Evolutionary conservation across 2,888 invertebrate species (phyloP), one percentile per base, ranked within the genome.

Genomic region (Plemyria rubiginata): DNA sequence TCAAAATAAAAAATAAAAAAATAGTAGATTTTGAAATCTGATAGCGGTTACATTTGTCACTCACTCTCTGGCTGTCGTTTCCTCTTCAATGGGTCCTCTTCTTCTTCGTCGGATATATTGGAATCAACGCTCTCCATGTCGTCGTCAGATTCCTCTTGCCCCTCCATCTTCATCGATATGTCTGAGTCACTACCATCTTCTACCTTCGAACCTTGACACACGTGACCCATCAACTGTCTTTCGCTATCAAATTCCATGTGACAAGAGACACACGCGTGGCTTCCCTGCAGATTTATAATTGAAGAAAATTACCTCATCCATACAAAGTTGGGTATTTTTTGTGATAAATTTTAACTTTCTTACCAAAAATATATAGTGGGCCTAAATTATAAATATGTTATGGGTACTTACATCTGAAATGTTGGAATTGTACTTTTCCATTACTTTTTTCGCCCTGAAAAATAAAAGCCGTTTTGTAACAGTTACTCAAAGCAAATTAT

Each of bases 391-490:
- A 13, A 4, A 2, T 13, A 41, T 13, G 6, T 22, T 22, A 22
- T 22, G 13, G 3, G 55, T 50, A 79, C 83, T 82, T 73, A 86
- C 85, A 60, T 78, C 68, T 53, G 50, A 38, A n/a, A 40, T 62
- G 29, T 66, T 62, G 29, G 51, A 70, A 9, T 71, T 77, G 63
- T 84, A 85, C 16, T 85, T 84, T 71, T 82, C 82, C 55, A 91
- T 86, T 0, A 88, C 87, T 56, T 69, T 76, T 60, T 76, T 81
- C 0, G 91, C 91, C 70, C 91, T 91, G 82, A 61, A 75, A 57
- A 54, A 66, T 28, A 43, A 46, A 48, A 32, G 45, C 16, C 8
- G 15, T 9, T 9, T 28, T 11, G 13, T 36, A 15, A 13, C n/a
- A 52, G 36, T 9, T 32, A 32, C 32, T 32, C 32, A 32, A 38